Conservation (phyloP, 2,113 vertebrate species). For the Myiozetetes cayanensis region DNA sequence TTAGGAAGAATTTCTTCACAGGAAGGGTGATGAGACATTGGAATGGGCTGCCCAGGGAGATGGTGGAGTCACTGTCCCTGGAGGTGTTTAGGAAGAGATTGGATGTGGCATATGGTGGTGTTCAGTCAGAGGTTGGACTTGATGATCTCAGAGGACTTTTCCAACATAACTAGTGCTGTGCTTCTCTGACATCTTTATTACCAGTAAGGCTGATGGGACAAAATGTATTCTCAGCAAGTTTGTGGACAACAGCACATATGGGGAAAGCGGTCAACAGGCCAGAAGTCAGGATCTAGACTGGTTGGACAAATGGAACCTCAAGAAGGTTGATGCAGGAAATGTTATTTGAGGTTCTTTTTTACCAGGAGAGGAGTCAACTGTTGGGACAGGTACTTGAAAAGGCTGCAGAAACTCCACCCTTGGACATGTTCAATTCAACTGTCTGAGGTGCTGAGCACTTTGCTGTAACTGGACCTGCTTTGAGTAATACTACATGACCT, state of each 20-base stretch:
- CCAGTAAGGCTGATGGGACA: neutral
- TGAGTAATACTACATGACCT: neutral
- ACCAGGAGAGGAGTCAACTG: neutral
- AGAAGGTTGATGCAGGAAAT: neutral
- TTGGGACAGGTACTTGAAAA: neutral
- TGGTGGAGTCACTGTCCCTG: too few species aligned
- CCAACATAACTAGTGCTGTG: too few species aligned
- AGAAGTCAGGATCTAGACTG: neutral
- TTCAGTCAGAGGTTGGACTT: too few species aligned
- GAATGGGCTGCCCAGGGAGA: neutral
- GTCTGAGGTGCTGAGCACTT: rapidly evolving
- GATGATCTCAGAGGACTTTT: too few species aligned
- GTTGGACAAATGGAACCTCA: neutral
- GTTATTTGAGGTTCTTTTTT: neutral
- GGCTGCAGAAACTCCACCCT: neutral
- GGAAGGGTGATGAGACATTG: neutral
- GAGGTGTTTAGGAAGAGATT: too few species aligned
- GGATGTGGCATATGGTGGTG: too few species aligned
- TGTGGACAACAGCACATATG: neutral
- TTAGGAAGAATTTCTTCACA: neutral
- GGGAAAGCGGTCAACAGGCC: neutral
- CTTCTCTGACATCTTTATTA: neutral
- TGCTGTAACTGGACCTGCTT: neutral
- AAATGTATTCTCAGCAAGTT: neutral
- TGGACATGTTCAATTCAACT: neutral